Base-by-base conservation (phyloP, 2,113 vertebrate species). In the Acanthisitta chloris region DNA sequence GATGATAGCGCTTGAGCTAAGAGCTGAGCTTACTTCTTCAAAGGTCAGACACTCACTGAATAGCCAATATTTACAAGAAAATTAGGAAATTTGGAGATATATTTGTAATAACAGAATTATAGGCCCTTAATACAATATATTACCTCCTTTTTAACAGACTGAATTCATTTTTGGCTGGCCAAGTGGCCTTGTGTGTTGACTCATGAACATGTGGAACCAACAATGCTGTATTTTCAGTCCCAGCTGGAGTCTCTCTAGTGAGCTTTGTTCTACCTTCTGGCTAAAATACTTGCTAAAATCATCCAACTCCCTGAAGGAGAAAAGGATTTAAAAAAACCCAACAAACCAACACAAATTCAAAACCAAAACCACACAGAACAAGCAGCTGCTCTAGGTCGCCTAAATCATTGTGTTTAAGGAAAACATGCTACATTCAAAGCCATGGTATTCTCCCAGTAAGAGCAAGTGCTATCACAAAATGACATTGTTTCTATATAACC, bases 201-300 rank as follows among this genome's bases (percentile, higher is more conserved):
- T 90, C 54, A 24, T 2, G 19, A 91, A 57, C 52, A 76, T 9
- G 77, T 81, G 78, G 67, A 88, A 92, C 14, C 79, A 81, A 90
- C 49, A 81, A 25, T 9, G 28, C 36, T 52, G 16, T 18, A 48
- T 90, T 94, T 95, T 84, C 79, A 80, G 78, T 74, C 69, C 71
- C 94, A 95, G 95, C 83, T 97, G 93, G 93, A 93, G 36, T 76
- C 34, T 90, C 59, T 46, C 69, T 28, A 72, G 88, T n/a, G 86
- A 95, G 78, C 59, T 89, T 74, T 90, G 33, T 81, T 94, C 61
- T 89, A 79, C 81, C 59, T 93, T 91, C 96, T 96, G 90, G 88
- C 90, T 88, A 93, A 73, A 95, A 86, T 45, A 81, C 34, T 92
- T 92, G 23, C 66, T 62, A 89, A 29, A 92, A 18, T 85, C 19